Percentiles rank a stretch among this genome's conserved stretches.
These are phyloP conservation scores for Cataglyphis albicans DNA, from an alignment of 2,888 invertebrate species.

Conservation along the genomic window DNA sequence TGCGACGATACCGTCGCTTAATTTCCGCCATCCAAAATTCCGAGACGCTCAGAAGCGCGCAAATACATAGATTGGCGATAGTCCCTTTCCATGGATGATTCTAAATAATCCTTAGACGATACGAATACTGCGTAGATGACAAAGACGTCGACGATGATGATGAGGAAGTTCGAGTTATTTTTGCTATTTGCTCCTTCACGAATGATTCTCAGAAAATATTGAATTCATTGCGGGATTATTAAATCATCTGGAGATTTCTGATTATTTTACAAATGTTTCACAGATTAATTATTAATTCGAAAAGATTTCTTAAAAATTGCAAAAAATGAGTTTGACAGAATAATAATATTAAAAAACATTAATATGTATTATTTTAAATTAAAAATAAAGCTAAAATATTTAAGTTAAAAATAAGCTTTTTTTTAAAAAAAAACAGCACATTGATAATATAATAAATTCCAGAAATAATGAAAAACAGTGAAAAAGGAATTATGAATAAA, in stretches of 20 bases:
- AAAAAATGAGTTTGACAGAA: not conserved
- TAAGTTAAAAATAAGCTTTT: not conserved
- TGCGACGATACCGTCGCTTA: constrained; percentile 33
- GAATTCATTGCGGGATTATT: not conserved
- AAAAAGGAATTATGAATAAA: not conserved
- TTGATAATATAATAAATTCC: not conserved
- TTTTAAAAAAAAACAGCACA: not conserved
- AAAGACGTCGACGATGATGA: not conserved
- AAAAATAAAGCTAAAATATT: not conserved
- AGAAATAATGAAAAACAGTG: not conserved
- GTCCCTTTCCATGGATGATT: constrained; percentile 3
- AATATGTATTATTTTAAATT: not conserved
- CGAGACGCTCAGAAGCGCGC: constrained; percentile 47
- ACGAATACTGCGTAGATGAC: not conserved
- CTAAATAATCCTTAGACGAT: constrained; percentile 34
- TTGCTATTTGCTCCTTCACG: constrained; percentile 26
- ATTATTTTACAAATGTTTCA: not conserved
- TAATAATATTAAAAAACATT: not conserved
- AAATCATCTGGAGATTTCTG: not conserved
- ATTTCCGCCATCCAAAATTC: constrained; percentile 44
- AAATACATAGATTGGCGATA: constrained; percentile 30
- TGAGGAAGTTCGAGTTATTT: constrained; percentile 19
- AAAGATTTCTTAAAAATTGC: not conserved
- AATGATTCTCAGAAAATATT: constrained; percentile 35
- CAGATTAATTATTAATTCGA: constrained; percentile 1